Evolutionary conservation across 2,113 vertebrate genomes (phyloP).

Genomic region (Peromyscus leucopus): DNA sequence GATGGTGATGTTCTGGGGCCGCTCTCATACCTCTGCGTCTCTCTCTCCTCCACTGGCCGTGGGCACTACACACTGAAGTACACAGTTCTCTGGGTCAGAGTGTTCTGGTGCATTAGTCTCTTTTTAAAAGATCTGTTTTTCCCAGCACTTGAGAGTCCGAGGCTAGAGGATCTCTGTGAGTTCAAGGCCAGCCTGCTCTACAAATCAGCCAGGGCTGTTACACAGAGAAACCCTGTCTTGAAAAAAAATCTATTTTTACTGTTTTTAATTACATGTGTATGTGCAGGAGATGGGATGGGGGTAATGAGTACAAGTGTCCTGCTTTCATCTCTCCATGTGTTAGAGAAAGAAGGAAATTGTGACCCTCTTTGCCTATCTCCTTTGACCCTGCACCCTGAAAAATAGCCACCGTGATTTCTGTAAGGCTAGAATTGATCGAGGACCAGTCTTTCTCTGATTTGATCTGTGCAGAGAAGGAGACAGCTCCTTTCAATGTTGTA

Average conservation of each 20-base stretch:
- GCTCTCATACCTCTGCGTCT: neutral
- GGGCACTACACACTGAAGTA: too few species aligned
- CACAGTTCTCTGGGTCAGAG: neutral
- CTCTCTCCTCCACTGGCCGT: neutral
- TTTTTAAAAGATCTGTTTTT: neutral
- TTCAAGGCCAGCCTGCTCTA: too few species aligned
- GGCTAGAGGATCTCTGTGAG: too few species aligned
- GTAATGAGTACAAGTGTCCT: neutral
- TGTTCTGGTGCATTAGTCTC: neutral
- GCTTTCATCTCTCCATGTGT: neutral
- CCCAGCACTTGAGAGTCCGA: too few species aligned
- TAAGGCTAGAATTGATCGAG: slow-evolving; percentile 44
- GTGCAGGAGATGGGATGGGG: neutral
- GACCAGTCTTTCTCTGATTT: slow-evolving; percentile 60
- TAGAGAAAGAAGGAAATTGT: neutral
- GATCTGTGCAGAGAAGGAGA: slow-evolving; percentile 46
- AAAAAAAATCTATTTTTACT: neutral
- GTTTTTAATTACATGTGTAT: neutral
- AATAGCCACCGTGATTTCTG: slow-evolving; percentile 32
- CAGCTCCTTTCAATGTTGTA: slow-evolving; percentile 47
- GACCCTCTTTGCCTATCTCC: neutral
- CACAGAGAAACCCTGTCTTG: too few species aligned
- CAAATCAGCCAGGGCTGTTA: too few species aligned
- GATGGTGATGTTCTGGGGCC: neutral
- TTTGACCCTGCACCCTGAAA: slow-evolving; percentile 23